phyloP scores from a whole-genome alignment of 2,888 invertebrate species.

The Tillus elongatus region DNA sequence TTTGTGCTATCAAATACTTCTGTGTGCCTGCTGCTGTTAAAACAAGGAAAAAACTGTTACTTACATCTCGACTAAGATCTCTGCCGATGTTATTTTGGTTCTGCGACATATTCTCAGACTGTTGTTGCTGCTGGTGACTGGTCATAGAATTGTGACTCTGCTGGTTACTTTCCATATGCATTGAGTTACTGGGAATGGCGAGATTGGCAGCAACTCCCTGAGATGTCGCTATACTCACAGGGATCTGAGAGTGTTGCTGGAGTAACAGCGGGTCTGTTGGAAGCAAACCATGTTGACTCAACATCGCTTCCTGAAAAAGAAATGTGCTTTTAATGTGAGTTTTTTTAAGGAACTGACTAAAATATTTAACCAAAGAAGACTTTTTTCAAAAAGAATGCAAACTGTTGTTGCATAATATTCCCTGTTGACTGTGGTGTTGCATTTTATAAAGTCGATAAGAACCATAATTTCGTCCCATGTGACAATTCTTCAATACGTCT shows the following conservation, averaged over 20 bases:
- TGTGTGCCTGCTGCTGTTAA: too few relatives aligned
- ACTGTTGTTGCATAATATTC: too few relatives aligned
- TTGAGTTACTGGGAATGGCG: constrained; percentile 34
- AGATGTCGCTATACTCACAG: constrained; percentile 38
- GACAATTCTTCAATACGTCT: too few relatives aligned
- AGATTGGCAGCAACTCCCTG: constrained; percentile 39
- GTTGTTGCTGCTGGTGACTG: constrained; percentile 25
- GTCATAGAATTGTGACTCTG: constrained; percentile 24
- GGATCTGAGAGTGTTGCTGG: constrained; percentile 40
- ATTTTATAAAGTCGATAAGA: too few relatives aligned
- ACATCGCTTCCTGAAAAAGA: constrained; percentile 38
- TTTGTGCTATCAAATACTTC: too few relatives aligned
- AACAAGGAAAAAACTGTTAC: too few relatives aligned
- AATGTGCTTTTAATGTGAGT: constrained; percentile 9
- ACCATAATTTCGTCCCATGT: too few relatives aligned
- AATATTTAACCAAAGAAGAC: too few relatives aligned
- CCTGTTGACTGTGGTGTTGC: too few relatives aligned
- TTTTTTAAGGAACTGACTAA: too few relatives aligned
- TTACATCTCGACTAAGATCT: constrained; percentile 11
- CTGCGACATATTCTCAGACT: constrained; percentile 24
- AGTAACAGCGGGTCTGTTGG: constrained; percentile 38
- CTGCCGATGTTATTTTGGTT: constrained; percentile 12
- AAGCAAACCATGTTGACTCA: constrained; percentile 48
- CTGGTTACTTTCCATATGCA: constrained; percentile 32
- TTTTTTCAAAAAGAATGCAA: too few relatives aligned